Evolutionary conservation across 2,113 vertebrate genomes (phyloP), one percentile per base, ranked within the genome.

Genomic region (Oryzias celebensis): DNA sequence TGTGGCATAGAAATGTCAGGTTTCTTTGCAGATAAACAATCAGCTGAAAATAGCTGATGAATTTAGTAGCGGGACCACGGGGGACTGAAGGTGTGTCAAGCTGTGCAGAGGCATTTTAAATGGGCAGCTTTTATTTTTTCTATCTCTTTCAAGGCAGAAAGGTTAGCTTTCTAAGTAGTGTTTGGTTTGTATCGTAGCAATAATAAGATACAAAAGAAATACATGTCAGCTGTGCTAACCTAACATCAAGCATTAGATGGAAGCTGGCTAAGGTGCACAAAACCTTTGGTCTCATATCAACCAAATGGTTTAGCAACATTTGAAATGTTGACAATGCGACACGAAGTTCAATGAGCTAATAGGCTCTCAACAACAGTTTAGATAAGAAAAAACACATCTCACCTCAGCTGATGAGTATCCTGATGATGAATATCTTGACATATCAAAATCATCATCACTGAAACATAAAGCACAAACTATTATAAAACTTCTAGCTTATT

Each of bases 371-470:
- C 7, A 22, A n/a, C 24, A 42, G 49, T 52, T 36, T 57, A 20
- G 5, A 41, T 56, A 62, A 13, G n/a, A 16, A 36, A 2, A 52
- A 43, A 52, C 26, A 61, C 18, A 71, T 88, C 95, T 96, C 93
- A 99, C 97, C 94, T 99, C 97, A 64, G 97, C 96, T 60, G 97
- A 99, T 62, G 97, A 99, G 84, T 99, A 99, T 88, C 97, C 97
- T 1, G 97, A 99, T 1, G 97, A 99, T 7, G 97, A 99, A 61
- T 99, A 98, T 93, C 96, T 95, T 69, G 97, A 99, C 95, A 99
- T 96, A 85, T 99, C 96, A 68, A 99, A 98, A 85, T 99, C 97
- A 80, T 99, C 97, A 85, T 99, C 97, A 58, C 97, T 99, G 88
- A 48, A 85, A 87, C 15, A 78, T 1, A 89, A 3, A 72, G 55